These are phyloP conservation scores for Pelvicachromis taeniatus DNA, from an alignment of 2,113 vertebrate species.

Conservation along the genomic window DNA sequence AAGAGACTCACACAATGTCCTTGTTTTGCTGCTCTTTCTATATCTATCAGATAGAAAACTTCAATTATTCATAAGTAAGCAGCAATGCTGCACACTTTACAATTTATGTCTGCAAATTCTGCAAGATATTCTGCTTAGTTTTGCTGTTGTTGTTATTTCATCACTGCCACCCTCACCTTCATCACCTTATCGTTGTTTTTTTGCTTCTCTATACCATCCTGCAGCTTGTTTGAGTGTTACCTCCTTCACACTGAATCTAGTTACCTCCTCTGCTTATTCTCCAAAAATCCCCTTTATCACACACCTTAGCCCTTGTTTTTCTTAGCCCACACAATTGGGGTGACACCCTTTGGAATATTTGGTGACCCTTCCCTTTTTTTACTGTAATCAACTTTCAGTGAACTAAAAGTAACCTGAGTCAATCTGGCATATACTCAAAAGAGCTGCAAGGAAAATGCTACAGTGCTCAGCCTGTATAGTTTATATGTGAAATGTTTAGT, in stretches of 20 bases:
- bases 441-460: not conserved
- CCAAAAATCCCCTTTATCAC: not conserved
- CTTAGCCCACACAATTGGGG: not conserved
- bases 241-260: not conserved
- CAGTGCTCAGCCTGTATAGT: not conserved
- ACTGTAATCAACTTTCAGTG: not conserved
- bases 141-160: not conserved
- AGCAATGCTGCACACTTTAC: not conserved
- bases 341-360: not conserved
- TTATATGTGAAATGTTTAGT: not conserved
- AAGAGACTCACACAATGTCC: not conserved
- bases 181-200: not conserved
- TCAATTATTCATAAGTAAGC: not conserved
- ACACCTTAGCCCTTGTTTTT: not conserved
- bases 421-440: not conserved
- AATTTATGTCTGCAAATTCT: not conserved
- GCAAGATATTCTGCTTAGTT: not conserved
- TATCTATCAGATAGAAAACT: not conserved
- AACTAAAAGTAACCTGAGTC: not conserved
- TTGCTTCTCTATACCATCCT: not conserved
- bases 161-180: not conserved
- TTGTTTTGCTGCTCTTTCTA: not conserved
- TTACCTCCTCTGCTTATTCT: not conserved
- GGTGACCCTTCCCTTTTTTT: not conserved
- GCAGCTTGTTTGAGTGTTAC: not conserved